A percentile compares a stretch with the other conserved stretches of the same genome.
Conservation (phyloP, 30 jellyfish, hydroid and myxozoan genomes). For the Cassiopea andromeda region DNA sequence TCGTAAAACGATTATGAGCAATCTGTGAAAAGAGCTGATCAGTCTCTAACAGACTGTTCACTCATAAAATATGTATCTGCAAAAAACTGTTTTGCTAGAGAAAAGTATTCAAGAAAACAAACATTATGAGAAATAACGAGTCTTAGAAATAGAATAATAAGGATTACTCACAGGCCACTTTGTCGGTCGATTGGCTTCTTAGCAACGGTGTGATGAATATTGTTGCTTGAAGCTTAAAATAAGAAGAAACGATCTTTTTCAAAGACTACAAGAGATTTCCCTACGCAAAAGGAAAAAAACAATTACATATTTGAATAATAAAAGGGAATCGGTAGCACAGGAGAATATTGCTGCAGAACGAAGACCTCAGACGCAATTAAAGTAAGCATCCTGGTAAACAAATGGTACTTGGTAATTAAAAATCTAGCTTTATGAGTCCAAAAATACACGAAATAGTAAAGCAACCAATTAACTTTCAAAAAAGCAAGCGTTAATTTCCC, state of each 20-base stretch:
- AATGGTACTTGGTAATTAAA: too few relatives aligned
- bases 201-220: conserved; percentile 27
- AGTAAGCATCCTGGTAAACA: too few relatives aligned
- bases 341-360: not conserved
- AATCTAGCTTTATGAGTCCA: too few relatives aligned
- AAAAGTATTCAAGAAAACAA: not conserved
- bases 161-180: conserved; percentile 50
- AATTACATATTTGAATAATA: not conserved
- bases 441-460: too few relatives aligned
- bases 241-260: not conserved
- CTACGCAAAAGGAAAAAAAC: not conserved
- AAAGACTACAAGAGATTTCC: not conserved
- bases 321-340: not conserved
- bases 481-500: too few relatives aligned
- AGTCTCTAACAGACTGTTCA: not conserved
- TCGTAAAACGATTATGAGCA: not conserved
- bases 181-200: conserved; percentile 36
- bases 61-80: not conserved
- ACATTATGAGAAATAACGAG: not conserved
- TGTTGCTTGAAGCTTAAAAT: conserved; percentile 1
- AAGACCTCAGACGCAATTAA: too few relatives aligned
- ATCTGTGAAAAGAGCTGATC: not conserved
- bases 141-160: not conserved
- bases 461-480: too few relatives aligned
- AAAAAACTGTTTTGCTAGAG: not conserved